Evolutionary conservation across 2,113 vertebrate genomes (phyloP).

Genomic region (Aepyceros melampus): DNA sequence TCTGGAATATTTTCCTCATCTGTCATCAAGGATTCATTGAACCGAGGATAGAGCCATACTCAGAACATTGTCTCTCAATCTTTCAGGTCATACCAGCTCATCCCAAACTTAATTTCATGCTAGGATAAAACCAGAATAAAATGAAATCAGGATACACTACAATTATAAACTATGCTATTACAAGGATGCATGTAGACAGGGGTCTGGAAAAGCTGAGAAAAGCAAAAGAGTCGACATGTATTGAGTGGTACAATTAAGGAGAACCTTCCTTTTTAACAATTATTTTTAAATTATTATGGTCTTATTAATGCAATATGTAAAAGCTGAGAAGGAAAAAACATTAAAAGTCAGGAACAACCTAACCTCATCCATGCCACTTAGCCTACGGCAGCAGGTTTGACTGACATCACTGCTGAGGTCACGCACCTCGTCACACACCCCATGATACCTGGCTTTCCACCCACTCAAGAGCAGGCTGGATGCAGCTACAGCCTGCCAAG

Average conservation of each 20-base stretch:
- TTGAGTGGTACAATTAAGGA: background rate
- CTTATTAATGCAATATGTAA: background rate
- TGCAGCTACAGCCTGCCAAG: background rate
- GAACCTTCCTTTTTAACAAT: background rate
- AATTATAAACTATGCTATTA: background rate
- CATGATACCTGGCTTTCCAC: background rate
- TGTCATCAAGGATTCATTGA: background rate
- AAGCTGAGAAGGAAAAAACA: background rate
- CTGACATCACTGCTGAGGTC: background rate
- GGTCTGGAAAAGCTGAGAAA: background rate
- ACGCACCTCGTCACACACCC: background rate
- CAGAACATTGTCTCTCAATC: background rate
- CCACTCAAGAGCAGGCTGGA: background rate
- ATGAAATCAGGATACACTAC: background rate
- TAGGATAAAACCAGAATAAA: slow-evolving; percentile 25
- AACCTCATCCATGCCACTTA: background rate
- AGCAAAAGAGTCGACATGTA: background rate
- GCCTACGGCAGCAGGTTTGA: background rate
- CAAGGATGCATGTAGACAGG: background rate
- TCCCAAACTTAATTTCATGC: background rate
- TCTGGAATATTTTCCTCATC: background rate
- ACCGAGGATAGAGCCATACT: background rate
- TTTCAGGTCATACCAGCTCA: background rate
- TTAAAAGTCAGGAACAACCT: background rate
- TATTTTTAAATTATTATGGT: background rate